Base-by-base conservation (phyloP, 1,140 invertebrate genomes). In the Pseudomyrmex flavicornis region DNA sequence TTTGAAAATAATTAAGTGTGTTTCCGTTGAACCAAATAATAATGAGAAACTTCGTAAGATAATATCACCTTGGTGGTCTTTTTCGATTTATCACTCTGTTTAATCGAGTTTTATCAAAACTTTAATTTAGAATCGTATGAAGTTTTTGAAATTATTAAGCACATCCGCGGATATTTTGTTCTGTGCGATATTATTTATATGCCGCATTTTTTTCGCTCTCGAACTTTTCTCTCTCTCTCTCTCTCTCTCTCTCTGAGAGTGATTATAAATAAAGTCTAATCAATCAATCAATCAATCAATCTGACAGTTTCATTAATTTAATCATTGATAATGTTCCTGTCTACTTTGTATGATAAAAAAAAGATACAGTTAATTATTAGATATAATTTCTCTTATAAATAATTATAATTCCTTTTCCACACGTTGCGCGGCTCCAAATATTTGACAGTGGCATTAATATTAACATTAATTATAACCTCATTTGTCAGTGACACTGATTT, bases 141-240 rank as follows among this genome's bases (percentile, higher is more conserved):
- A 80, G 65, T 80, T 80, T 80, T 72, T 80, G 59, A 72, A 80
- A 0, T 80, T 80, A 80, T 80, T 80, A 80, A 80, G 1, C 66
- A 35, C 46, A 59, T 58, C 76, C 1, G 44, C 76, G 54, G 65
- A 80, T 72, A 80, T 70, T 17, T 69, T 54, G 52, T 69, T 52
- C 15, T 20, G 2, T 20, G 66, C 70, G 44, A 35, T 0, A 72
- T 59, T 80, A 80, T 80, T 80, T 80, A 80, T 80, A 72, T 46
- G 44, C 76, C 52, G 65, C 0, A 5, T 35, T 22, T 80, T 70
- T 80, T 59, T 66, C 46, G 76, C 54, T 72, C 48, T 72, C 66
- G 44, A 80, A 72, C 54, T 80, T 80, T 72, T 80, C 5, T 35
- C 35, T 35, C 5, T 35, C 0, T 35, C 35, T 35, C 35, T 7